Conservation (phyloP, 2,797 vertebrate species). For the Schizothorax lantsangensis region DNA sequence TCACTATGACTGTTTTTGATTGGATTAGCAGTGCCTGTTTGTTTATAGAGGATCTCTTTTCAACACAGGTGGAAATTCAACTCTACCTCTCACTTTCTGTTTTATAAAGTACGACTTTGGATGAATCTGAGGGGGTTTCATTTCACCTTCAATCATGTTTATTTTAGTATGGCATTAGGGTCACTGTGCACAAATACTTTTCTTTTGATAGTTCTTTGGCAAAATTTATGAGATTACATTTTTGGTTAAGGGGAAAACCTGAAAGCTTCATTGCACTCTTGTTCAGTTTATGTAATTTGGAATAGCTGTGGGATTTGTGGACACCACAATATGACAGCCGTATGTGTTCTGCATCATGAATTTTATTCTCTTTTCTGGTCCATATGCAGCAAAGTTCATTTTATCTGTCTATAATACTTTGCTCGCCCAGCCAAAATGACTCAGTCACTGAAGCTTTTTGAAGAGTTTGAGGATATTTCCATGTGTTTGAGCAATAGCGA, state of each 20-base stretch:
- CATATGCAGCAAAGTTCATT: conserved; percentile 18
- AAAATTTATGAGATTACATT: neutral
- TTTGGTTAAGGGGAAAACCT: neutral
- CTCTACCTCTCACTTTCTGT: conserved; percentile 6
- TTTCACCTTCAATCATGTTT: conserved; percentile 2
- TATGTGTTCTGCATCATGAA: conserved; percentile 23
- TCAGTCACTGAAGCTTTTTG: neutral
- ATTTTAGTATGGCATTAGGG: neutral
- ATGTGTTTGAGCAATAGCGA: conserved; percentile 5
- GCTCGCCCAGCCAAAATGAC: neutral
- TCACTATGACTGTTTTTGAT: neutral
- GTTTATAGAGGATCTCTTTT: conserved; percentile 26
- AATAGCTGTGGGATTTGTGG: conserved; percentile 2
- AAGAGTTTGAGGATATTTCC: neutral
- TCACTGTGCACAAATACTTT: neutral
- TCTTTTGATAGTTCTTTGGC: conserved; percentile 6
- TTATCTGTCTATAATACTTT: conserved; percentile 2
- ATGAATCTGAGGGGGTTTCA: neutral
- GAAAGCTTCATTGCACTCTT: neutral
- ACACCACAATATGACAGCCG: neutral
- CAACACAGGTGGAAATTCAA: neutral
- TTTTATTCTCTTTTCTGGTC: conserved; percentile 22
- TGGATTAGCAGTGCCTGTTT: conserved; percentile 31
- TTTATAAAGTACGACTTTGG: conserved; percentile 3
- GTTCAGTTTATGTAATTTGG: neutral